These are phyloP conservation scores for Ophthalmolycus amberensis DNA, from an alignment of 2,113 vertebrate genomes.

Conservation along the genomic window DNA sequence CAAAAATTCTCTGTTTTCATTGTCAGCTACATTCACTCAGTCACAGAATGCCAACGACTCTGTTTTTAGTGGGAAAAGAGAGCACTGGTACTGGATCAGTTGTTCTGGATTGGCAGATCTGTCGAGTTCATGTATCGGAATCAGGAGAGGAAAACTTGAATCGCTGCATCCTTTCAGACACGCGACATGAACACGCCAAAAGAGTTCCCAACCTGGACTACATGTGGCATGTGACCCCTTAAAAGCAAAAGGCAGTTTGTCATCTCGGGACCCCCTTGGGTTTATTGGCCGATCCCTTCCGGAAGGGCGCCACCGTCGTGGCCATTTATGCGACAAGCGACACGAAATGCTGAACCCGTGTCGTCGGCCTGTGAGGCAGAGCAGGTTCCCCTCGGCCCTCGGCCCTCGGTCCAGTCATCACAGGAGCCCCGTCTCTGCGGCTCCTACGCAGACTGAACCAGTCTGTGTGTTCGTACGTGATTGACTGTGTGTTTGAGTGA, in stretches of 20 bases:
- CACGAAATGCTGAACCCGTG: constrained; percentile 42
- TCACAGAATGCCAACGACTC: not conserved
- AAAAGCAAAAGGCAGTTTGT: not conserved
- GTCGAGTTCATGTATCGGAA: not conserved
- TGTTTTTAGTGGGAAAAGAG: not conserved
- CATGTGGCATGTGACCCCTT: not conserved
- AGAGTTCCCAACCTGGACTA: not conserved
- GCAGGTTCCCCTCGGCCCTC: constrained; percentile 60
- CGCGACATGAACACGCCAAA: not conserved
- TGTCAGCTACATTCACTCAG: not conserved
- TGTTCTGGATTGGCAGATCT: not conserved
- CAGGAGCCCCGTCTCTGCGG: constrained; percentile 32
- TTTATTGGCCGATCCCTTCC: not conserved
- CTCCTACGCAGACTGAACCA: constrained; percentile 40
- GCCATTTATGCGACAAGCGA: constrained; percentile 64
- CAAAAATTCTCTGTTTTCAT: not conserved
- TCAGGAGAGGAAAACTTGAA: not conserved
- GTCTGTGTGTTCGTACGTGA: constrained; percentile 15
- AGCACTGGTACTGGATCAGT: not conserved
- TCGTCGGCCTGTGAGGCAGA: constrained; percentile 45
- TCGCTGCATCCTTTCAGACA: not conserved
- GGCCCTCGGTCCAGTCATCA: constrained; percentile 48
- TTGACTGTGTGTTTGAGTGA: constrained; percentile 32
- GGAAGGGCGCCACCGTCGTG: constrained; percentile 4
- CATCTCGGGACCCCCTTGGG: not conserved